Conservation (phyloP, 2,113 vertebrate species). For the Choloepus hoffmanni region DNA sequence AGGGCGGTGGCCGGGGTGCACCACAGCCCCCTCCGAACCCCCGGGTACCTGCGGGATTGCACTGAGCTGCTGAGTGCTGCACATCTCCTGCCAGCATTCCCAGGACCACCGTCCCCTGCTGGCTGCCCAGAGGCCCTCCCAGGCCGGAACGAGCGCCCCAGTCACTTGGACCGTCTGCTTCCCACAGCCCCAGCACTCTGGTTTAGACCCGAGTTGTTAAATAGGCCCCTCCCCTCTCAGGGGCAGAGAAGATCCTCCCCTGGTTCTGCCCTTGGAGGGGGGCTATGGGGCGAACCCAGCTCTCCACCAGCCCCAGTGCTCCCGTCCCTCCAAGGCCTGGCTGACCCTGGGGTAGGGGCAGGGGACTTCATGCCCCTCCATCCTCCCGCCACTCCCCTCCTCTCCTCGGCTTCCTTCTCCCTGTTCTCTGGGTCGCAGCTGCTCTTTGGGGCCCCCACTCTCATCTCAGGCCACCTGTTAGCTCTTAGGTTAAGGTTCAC, state of each 20-base stretch:
- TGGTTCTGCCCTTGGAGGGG: neutral
- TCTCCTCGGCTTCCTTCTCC: neutral
- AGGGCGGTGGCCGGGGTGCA: neutral
- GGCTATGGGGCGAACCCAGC: accelerated
- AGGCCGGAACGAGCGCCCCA: neutral
- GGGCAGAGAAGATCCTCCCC: neutral
- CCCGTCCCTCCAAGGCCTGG: neutral
- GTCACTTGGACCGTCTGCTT: neutral
- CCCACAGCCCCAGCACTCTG: neutral
- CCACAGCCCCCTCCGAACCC: accelerated
- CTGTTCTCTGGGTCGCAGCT: neutral
- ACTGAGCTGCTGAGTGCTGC: neutral
- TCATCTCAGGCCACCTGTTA: neutral
- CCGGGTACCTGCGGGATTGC: neutral
- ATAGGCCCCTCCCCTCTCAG: neutral
- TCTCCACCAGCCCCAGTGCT: neutral
- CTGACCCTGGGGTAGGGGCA: neutral
- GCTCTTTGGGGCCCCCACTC: neutral
- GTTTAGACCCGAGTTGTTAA: neutral
- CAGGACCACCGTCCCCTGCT: accelerated
- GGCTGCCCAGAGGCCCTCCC: neutral
- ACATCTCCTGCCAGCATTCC: neutral
- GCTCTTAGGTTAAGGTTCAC: neutral
- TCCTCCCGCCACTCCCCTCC: neutral
- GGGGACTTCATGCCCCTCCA: neutral